These are phyloP conservation scores for Microctonus brassicae DNA, from an alignment of 2,888 invertebrate species.

Conservation along the genomic window DNA sequence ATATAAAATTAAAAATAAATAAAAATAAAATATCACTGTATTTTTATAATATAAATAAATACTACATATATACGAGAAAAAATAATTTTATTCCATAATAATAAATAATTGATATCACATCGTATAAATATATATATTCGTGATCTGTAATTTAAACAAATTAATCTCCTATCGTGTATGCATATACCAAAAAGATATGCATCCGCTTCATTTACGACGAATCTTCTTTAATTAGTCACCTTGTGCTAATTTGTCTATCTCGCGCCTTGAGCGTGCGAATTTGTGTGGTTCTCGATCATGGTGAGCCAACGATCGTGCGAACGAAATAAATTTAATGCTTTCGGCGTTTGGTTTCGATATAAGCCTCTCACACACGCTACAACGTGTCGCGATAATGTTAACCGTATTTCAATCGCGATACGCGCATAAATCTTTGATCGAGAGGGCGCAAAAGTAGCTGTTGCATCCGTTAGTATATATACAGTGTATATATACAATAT, in stretches of 20 bases:
- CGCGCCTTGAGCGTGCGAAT: constrained; percentile 34
- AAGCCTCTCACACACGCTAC: neutral
- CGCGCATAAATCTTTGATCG: constrained; percentile 40
- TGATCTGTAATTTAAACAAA: neutral
- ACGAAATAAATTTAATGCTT: constrained; percentile 44
- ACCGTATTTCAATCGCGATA: constrained; percentile 43
- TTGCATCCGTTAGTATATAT: neutral
- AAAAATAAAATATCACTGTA: too few relatives aligned
- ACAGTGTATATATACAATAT: too few relatives aligned
- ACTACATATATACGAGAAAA: too few relatives aligned
- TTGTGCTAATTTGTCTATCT: constrained; percentile 46
- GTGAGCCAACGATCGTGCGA: neutral
- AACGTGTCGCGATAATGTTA: constrained; percentile 45
- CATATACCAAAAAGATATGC: neutral
- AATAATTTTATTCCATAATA: too few relatives aligned
- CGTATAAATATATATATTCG: neutral
- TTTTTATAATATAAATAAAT: too few relatives aligned
- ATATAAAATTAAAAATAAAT: too few relatives aligned
- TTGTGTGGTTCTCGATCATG: neutral
- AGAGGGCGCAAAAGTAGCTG: constrained; percentile 15
- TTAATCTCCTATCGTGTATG: neutral
- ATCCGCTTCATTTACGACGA: neutral
- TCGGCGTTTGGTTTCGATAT: constrained; percentile 9
- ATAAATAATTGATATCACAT: too few relatives aligned
- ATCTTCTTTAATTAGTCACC: constrained; percentile 44